Conservation (phyloP, 2,797 vertebrate genomes). For the Scleropages formosus region DNA sequence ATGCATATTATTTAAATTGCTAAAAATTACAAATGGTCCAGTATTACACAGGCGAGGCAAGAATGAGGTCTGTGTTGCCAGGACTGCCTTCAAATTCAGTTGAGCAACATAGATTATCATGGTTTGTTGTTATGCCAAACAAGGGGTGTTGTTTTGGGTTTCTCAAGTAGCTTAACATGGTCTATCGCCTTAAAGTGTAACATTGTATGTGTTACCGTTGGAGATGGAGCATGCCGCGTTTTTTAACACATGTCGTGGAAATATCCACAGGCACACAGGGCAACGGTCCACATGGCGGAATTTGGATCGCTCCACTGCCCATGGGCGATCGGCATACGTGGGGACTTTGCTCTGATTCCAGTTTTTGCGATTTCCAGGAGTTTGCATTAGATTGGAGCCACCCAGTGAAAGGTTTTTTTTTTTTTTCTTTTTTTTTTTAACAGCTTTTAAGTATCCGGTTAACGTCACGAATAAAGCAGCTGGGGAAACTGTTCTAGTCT, state of each 20-base stretch:
- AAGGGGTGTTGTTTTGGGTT: conserved; percentile 33
- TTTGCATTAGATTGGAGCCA: too few relatives aligned
- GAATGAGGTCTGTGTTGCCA: neutral
- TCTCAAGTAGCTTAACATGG: conserved; percentile 33
- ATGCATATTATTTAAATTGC: neutral
- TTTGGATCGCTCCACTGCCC: conserved; percentile 41
- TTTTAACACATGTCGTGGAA: conserved; percentile 31
- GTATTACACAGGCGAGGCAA: neutral
- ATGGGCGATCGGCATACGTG: conserved; percentile 20
- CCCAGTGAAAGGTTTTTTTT: neutral
- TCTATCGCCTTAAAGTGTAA: conserved; percentile 24
- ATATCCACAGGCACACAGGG: conserved; percentile 11
- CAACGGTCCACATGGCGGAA: conserved; percentile 42
- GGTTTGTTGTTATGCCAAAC: conserved; percentile 34
- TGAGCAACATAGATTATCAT: conserved; percentile 22
- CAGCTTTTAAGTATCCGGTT: neutral
- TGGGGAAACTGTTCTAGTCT: conserved; percentile 20
- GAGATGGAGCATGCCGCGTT: conserved; percentile 8
- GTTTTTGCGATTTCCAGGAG: too few relatives aligned
- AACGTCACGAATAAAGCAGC: conserved; percentile 15
- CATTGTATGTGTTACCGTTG: conserved; percentile 21
- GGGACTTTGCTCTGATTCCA: conserved; percentile 1
- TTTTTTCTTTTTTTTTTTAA: conserved; percentile 16
- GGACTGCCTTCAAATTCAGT: conserved; percentile 22
- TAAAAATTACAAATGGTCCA: neutral